Percentiles rank a stretch among this genome's conserved stretches.
Conservation (phyloP, 2,888 invertebrate species). For the Xestia xanthographa region DNA sequence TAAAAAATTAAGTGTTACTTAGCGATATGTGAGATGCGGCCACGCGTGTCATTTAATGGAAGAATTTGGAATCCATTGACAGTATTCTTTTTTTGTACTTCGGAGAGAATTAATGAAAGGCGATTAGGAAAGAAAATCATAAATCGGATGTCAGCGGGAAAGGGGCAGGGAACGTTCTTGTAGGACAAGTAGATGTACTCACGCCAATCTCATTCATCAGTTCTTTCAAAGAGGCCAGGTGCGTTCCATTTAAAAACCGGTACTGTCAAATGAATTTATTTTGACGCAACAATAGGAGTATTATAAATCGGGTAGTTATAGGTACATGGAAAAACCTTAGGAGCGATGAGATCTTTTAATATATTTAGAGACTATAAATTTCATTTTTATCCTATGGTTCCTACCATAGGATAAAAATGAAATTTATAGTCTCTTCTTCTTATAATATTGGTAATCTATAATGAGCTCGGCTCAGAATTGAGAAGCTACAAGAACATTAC, state of each 20-base stretch:
- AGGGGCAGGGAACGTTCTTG: background rate
- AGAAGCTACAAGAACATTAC: background rate
- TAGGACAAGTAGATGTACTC: background rate
- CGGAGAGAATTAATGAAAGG: background rate
- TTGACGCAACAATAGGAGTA: background rate
- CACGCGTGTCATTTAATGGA: constrained; percentile 51
- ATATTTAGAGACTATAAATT: too few species aligned
- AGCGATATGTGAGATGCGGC: constrained; percentile 36
- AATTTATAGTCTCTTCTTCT: background rate
- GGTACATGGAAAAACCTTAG: background rate
- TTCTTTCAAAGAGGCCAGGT: constrained; percentile 29
- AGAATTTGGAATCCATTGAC: constrained; percentile 51
- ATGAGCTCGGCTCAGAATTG: background rate
- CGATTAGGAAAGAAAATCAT: background rate
- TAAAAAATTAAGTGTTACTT: constrained; percentile 45
- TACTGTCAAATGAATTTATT: constrained; percentile 10
- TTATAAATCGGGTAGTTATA: background rate
- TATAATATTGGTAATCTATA: background rate
- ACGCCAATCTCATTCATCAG: background rate
- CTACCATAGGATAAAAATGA: background rate
- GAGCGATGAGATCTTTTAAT: background rate
- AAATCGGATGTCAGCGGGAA: background rate
- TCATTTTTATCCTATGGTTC: too few species aligned
- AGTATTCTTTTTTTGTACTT: background rate
- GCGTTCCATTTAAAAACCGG: constrained; percentile 28